Evolutionary conservation across 1,140 invertebrate species (phyloP), one percentile per base, ranked within the genome.

Genomic region (Colletes latitarsis): DNA sequence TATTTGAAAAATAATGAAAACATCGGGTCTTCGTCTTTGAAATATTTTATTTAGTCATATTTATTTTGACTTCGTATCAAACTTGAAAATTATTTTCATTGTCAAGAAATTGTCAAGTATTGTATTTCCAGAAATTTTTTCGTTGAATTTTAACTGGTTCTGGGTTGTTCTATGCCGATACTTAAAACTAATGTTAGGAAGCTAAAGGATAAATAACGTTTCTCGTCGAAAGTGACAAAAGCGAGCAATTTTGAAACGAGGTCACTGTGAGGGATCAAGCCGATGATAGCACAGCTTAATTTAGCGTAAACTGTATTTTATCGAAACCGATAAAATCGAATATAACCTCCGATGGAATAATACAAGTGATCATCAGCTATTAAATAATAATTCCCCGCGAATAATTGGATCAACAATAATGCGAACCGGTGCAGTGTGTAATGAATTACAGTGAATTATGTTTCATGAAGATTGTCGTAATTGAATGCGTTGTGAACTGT

Each of bases 281-380:
- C 41, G 49, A 55, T 66, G 70, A 79, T 79, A 73, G 60, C 52
- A 21, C 12, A 19, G 21, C 6, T 53, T 71, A 79, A 73, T 79
- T 73, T 66, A 73, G 15, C 70, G 60, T 64, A 73, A 79, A 79
- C 70, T 64, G 77, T 79, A 66, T 79, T 79, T 79, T 79, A 73
- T 73, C 60, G 60, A 12, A 39, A 8, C 21, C 41, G 70, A 73
- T 79, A 46, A 73, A 79, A 73, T 64, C 58, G 70, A 43, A 64
- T 57, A 73, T 49, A 73, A 9, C 39, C 17, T 19, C 17, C 52
- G 21, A 46, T 17, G 15, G 41, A 73, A 73, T 64, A 43, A 64
- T 46, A 43, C 77, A 14, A 30, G 15, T 70, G 69, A 78, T 79
- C 70, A 46, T 10, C 60, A 9, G 70, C 69, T 73, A 79, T 73